Percentiles rank a stretch among this genome's conserved stretches.
Conservation (phyloP, 1,140 invertebrate genomes). For the Anastatus disparis region DNA sequence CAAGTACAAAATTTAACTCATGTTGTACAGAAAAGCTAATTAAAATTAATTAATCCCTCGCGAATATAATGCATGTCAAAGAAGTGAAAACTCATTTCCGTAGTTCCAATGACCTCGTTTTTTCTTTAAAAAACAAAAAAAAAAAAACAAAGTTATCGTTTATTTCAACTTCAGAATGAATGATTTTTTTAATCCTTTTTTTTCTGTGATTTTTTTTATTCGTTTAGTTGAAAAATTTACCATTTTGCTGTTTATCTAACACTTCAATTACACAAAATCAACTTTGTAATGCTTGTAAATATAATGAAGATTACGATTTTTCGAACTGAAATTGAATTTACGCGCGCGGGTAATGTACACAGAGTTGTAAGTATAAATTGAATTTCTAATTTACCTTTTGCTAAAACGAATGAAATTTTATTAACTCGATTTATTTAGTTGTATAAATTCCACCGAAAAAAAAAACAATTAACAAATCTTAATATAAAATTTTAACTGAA, state of each 20-base stretch:
- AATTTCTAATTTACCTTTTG: no score
- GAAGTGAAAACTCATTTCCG: conserved; percentile 23
- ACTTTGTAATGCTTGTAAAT: background rate
- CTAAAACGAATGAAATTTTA: no score
- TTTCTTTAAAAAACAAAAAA: no score
- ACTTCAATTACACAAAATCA: background rate
- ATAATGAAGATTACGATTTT: conserved; percentile 1
- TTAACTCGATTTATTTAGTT: no score
- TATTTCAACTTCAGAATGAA: background rate
- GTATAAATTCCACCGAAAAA: no score
- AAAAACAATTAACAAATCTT: no score
- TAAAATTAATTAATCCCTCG: conserved; percentile 37
- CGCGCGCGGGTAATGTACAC: background rate
- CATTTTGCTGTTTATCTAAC: background rate
- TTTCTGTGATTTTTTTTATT: background rate
- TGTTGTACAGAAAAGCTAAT: conserved; percentile 22
- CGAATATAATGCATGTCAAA: no score
- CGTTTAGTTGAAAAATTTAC: background rate
- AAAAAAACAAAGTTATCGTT: conserved; percentile 5
- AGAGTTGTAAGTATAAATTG: no score
- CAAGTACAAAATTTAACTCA: conserved; percentile 3
- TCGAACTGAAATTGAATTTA: conserved; percentile 11
- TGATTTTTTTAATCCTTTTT: background rate
- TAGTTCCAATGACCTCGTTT: conserved; percentile 32
- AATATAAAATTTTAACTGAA: no score